phyloP scores from a whole-genome alignment of 2,888 invertebrate genomes.

The Napeogenes sylphis region DNA sequence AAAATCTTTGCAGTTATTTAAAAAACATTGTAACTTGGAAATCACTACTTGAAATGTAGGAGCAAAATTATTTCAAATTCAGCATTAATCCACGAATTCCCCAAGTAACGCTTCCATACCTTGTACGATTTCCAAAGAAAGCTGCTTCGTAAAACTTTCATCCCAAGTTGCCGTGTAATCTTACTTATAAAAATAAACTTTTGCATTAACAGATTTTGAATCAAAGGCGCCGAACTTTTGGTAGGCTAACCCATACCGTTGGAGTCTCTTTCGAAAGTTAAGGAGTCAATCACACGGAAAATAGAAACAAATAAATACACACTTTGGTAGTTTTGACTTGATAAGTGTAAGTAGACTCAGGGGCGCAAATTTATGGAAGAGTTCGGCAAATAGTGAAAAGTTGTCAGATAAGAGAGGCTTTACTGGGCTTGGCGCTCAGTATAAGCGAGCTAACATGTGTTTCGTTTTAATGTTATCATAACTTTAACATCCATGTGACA shows the following conservation, averaged over 20 bases:
- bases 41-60: constrained; percentile 50
- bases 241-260: constrained; percentile 56
- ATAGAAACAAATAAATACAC: constrained; percentile 74
- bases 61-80: constrained; percentile 70
- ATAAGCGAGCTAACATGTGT: constrained; percentile 39
- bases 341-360: constrained; percentile 66
- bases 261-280: constrained; percentile 58
- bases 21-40: constrained; percentile 37
- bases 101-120: constrained; percentile 66
- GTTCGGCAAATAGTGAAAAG: constrained; percentile 70
- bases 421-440: constrained; percentile 49
- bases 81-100: constrained; percentile 70
- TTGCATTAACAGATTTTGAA: constrained; percentile 78
- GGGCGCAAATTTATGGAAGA: constrained; percentile 66
- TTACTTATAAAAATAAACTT: constrained; percentile 80
- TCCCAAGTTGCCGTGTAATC: constrained; percentile 73
- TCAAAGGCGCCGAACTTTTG: constrained; percentile 65
- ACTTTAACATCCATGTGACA: constrained; percentile 26
- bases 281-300: constrained; percentile 69
- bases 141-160: constrained; percentile 69
- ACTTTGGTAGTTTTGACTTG: constrained; percentile 71
- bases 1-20: constrained; percentile 35
- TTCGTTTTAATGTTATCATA: constrained; percentile 41
- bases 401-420: constrained; percentile 69
- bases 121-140: constrained; percentile 72